Base-by-base conservation (phyloP, 2,888 invertebrate species). In the Callinectes sapidus region DNA sequence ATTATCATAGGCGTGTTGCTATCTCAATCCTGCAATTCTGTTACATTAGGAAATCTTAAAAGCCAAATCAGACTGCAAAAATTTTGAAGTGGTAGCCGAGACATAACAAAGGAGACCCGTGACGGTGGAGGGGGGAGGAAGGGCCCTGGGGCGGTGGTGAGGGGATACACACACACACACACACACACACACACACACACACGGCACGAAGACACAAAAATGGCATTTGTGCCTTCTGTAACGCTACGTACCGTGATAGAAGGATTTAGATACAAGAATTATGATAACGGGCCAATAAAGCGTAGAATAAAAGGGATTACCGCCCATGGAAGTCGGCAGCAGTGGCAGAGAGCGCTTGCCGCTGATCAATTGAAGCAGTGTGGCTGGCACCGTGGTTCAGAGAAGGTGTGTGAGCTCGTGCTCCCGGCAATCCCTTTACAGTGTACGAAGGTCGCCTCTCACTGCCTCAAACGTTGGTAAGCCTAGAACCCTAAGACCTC, bases 331-430 rank as follows among this genome's bases (percentile, higher is more conserved):
- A 54, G 91, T 87, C 42, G 66, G 87, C 39, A 42, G 81, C 42
- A 48, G 91, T n/a, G 39, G 28, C 88, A 61, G 55, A 61, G 55
- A n/a, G 48, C 48, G 87, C 42, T 87, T 48, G 71, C 32, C 66
- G 48, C 91, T 91, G 91, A 88, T 88, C 91, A 91, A 91, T 91
- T 87, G 91, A 87, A 77, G 28, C 91, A 91, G 91, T 91, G 91
- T 91, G 91, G 88, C 88, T 91, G 88, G 77, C 77, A 88, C 87
- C 87, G 91, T 88, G 87, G 66, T 48, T n/a, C 71, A 87, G 42
- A 39, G 77, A 77, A 88, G 91, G 91, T 81, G 91, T 87, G 54
- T 71, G 23, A 6, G 28, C 90, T 18, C 90, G 85, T n/a, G 66
- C 77, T 91, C 48, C 88, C 54, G 18, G 54, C 87, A 71, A 32